A percentile compares a stretch with the other conserved stretches of the same genome.
These are phyloP conservation scores for Athene cunicularia DNA, from an alignment of 2,113 vertebrate species.

Conservation along the genomic window DNA sequence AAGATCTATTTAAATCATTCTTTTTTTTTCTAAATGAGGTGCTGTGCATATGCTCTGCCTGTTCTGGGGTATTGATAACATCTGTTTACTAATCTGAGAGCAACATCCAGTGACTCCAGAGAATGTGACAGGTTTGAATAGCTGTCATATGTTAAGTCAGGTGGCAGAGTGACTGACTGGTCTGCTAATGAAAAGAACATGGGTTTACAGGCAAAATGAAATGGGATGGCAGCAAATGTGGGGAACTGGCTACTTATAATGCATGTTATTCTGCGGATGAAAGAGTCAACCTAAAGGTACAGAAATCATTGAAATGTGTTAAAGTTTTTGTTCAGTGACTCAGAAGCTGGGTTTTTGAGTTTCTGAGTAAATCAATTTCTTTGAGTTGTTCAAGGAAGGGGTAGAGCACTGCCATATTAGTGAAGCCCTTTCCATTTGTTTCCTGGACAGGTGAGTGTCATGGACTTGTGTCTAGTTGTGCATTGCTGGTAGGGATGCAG, in stretches of 20 bases:
- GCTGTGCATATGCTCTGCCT: not conserved
- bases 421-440: not conserved
- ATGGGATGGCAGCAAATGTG: not conserved
- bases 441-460: not conserved
- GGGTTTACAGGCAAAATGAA: not conserved
- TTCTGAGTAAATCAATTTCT: not conserved
- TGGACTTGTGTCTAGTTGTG: not conserved
- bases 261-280: not conserved
- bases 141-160: not conserved
- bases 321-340: not conserved
- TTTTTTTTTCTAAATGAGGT: not conserved
- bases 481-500: not conserved
- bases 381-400: not conserved
- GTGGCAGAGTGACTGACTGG: not conserved
- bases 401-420: not conserved
- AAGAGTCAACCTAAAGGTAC: not conserved
- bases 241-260: not conserved
- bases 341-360: not conserved
- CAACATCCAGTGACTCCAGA: not conserved
- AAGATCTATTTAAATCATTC: not conserved
- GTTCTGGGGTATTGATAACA: not conserved
- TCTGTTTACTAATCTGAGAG: conserved; percentile 17
- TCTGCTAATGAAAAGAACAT: not conserved
- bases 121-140: not conserved
- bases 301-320: not conserved